Evolutionary conservation across 2,113 vertebrate genomes (phyloP), one percentile per base, ranked within the genome.

Genomic region (Salminus brasiliensis): DNA sequence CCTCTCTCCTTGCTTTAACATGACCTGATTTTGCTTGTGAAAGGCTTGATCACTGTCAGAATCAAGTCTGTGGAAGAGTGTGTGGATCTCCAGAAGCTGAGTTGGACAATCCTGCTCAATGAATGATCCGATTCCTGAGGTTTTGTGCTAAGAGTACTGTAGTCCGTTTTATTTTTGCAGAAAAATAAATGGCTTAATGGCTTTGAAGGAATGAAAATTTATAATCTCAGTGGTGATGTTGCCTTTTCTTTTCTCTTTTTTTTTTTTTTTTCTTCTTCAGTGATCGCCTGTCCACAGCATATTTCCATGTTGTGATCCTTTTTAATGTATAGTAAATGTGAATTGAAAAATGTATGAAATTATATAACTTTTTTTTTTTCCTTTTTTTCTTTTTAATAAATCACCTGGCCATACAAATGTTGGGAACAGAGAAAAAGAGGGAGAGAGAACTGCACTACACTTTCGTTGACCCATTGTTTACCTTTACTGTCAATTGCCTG

Each of bases 401-500:
- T 87, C 88, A 91, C 90, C 91, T 88, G 88, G 91, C 89, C 92
- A 91, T 93, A 90, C 76, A 87, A 43, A 90, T 87, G 85, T 75
- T 82, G 73, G 82, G 84, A 85, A 87, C 83, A 81, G 74, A 39
- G 60, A 45, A 29, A 63, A 2, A 74, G 80, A 84, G 68, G 78
- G 81, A 81, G 60, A 73, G 83, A 77, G n/a, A n/a, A n/a, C n/a
- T n/a, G 91, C 92, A 93, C 92, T 93, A 93, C 88, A 89, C 32
- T 72, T 90, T 89, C 85, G 84, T 87, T 88, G 76, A 88, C 83
- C 84, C 81, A 60, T 75, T 5, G 82, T 86, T 90, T 85, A 87
- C 88, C 88, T 83, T 62, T 76, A 49, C 2, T 83, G 83, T 85
- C 83, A 45, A 83, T 82, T 84, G 79, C 87, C 85, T 88, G 86